Evolutionary conservation across 1,140 invertebrate species (phyloP).

Genomic region (Saccostrea echinata): DNA sequence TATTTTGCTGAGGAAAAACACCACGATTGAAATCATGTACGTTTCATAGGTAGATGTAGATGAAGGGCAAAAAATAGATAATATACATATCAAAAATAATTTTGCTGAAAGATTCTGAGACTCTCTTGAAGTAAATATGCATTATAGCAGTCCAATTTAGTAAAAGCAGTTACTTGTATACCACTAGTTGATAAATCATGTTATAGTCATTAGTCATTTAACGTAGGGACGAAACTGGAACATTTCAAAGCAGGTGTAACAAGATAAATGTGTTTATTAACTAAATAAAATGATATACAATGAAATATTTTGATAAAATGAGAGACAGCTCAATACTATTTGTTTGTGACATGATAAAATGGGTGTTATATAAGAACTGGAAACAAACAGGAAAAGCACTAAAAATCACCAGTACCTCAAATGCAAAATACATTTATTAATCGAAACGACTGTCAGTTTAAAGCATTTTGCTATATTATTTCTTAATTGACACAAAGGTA

Average conservation of each 20-base stretch:
- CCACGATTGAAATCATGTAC: too few species aligned
- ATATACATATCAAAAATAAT: too few species aligned
- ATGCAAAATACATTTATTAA: slow-evolving; percentile 32
- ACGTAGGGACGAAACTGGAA: not conserved
- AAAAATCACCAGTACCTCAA: slow-evolving; percentile 27
- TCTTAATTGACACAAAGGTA: not conserved
- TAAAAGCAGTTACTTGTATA: too few species aligned
- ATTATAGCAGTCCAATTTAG: too few species aligned
- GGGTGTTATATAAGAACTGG: not conserved
- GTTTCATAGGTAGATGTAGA: too few species aligned
- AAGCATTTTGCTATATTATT: not conserved
- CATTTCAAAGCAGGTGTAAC: not conserved
- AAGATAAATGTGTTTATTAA: not conserved
- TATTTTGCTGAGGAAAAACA: too few species aligned
- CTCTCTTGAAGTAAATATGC: too few species aligned
- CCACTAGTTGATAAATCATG: too few species aligned
- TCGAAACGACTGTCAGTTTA: not conserved
- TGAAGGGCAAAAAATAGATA: too few species aligned
- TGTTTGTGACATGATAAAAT: not conserved
- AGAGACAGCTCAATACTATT: not conserved
- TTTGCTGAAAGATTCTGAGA: too few species aligned
- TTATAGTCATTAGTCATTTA: not conserved
- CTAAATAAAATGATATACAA: not conserved
- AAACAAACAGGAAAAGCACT: not conserved
- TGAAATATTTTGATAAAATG: not conserved